Evolutionary conservation across 2,113 vertebrate species (phyloP).

Genomic region (Panurus biarmicus): DNA sequence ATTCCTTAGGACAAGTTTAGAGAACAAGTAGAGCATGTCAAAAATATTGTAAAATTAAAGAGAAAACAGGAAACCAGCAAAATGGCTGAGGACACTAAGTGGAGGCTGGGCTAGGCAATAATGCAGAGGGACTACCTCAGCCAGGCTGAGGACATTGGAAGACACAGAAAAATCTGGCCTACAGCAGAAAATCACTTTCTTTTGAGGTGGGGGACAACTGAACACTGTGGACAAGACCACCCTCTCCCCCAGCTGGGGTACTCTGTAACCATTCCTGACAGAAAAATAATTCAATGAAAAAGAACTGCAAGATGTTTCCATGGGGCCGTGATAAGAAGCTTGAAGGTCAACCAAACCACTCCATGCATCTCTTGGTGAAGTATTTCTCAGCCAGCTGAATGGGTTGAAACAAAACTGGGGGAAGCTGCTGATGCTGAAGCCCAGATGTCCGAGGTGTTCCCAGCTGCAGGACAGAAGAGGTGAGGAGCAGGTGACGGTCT

Average conservation of each 20-base stretch:
- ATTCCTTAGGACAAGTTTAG: background rate
- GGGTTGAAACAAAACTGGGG: background rate
- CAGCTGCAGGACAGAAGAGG: background rate
- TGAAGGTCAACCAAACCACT: background rate
- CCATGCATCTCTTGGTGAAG: background rate
- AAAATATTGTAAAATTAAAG: background rate
- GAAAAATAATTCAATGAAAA: background rate
- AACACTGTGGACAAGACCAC: background rate
- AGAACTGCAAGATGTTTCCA: background rate
- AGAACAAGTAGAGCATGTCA: background rate
- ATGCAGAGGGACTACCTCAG: background rate
- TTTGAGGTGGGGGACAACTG: background rate
- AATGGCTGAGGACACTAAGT: background rate
- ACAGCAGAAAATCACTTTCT: background rate
- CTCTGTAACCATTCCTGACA: background rate
- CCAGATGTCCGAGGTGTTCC: accelerated
- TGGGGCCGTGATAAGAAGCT: background rate
- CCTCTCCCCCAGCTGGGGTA: background rate
- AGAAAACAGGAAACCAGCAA: background rate
- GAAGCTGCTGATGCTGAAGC: background rate
- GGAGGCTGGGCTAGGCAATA: background rate
- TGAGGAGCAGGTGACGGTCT: background rate
- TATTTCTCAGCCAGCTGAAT: background rate
- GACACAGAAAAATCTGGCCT: background rate
- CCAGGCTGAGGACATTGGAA: background rate